Evolutionary conservation across 2,113 vertebrate genomes (phyloP).

Genomic region (Orthonyx spaldingii): DNA sequence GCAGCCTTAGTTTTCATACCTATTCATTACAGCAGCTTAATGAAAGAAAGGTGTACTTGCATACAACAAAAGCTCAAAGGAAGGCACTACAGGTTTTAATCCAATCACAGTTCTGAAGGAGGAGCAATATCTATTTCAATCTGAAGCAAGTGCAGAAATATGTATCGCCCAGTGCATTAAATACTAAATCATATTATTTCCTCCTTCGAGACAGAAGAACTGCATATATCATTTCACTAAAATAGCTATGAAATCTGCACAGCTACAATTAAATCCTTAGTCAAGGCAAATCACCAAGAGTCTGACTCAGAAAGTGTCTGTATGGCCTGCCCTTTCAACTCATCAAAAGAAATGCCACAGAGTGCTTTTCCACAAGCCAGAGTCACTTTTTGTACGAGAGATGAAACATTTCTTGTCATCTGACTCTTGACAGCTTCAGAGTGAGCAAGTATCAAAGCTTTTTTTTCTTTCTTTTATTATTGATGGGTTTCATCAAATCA

Average conservation of each 20-base stretch:
- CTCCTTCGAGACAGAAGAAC: neutral
- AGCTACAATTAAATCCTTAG: conserved; percentile 4
- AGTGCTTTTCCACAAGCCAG: neutral
- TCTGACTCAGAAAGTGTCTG: conserved; percentile 15
- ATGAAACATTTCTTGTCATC: neutral
- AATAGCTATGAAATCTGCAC: neutral
- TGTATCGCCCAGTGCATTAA: neutral
- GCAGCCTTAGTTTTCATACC: neutral
- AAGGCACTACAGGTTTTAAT: neutral
- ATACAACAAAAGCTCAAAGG: neutral
- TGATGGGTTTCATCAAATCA: neutral
- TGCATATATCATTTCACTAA: neutral
- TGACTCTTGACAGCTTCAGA: neutral
- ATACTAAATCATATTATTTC: neutral
- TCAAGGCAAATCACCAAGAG: neutral
- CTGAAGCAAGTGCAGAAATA: neutral
- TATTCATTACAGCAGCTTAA: conserved; percentile 4
- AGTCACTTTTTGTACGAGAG: neutral
- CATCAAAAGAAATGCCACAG: neutral
- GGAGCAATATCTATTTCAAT: neutral
- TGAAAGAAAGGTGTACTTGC: neutral
- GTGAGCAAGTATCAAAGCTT: neutral
- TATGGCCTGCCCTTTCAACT: neutral
- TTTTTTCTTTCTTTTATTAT: neutral
- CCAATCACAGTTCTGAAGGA: neutral